phyloP scores from a whole-genome alignment of 2,888 invertebrate genomes.

The Stegana nigrithorax region DNA sequence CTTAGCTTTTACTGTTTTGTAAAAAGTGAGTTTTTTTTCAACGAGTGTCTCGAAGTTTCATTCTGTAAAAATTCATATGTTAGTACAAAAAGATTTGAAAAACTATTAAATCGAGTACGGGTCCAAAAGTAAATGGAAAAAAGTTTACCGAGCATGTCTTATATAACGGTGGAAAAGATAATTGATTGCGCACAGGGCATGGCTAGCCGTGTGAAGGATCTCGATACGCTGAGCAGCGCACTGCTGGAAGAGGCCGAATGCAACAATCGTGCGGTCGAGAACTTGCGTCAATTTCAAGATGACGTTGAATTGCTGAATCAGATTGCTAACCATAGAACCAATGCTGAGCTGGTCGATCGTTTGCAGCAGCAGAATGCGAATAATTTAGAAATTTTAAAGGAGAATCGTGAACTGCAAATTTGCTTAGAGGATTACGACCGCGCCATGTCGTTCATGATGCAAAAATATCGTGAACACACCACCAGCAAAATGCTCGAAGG shows the following conservation, averaged over 20 bases:
- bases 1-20: too few species aligned
- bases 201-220: constrained; percentile 88
- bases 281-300: constrained; percentile 93
- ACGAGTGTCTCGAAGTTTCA: too few species aligned
- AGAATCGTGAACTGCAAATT: constrained; percentile 90
- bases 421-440: constrained; percentile 94
- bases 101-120: too few species aligned
- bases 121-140: too few species aligned
- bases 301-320: constrained; percentile 92
- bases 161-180: constrained; percentile 88
- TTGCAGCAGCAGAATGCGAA: constrained; percentile 92
- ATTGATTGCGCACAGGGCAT: constrained; percentile 90
- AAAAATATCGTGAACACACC: constrained; percentile 93
- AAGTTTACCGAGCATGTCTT: constrained; percentile 64
- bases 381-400: constrained; percentile 89
- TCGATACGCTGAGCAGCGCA: constrained; percentile 87
- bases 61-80: too few species aligned
- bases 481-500: constrained; percentile 84
- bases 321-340: constrained; percentile 87
- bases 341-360: constrained; percentile 88
- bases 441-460: constrained; percentile 95
- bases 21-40: too few species aligned
- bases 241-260: constrained; percentile 89
- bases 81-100: too few species aligned
- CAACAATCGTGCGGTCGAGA: constrained; percentile 90